Evolutionary conservation across 2,888 invertebrate genomes (phyloP).

Genomic region (Heliconius aoede): DNA sequence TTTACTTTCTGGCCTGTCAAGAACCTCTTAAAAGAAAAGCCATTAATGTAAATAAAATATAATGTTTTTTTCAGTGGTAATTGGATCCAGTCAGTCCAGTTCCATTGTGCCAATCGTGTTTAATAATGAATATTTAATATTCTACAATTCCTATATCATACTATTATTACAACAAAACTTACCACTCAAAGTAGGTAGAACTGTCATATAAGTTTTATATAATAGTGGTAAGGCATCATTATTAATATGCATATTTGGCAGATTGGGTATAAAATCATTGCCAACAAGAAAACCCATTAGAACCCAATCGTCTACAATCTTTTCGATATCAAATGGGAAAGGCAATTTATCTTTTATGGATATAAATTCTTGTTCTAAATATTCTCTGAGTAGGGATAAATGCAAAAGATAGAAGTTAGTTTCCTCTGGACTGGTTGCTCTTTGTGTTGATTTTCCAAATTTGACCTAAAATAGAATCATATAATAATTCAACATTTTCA

Average conservation of each 20-base stretch:
- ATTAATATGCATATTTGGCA: conserved; percentile 97
- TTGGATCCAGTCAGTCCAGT: too few species aligned
- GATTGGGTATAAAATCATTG: conserved; percentile 98
- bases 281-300: conserved; percentile 98
- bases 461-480: conserved; percentile 82
- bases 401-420: conserved; percentile 97
- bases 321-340: conserved; percentile 93
- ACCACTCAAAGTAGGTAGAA: conserved; percentile 94
- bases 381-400: conserved; percentile 95
- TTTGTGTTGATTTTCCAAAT: conserved; percentile 88
- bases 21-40: too few species aligned
- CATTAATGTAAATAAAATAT: too few species aligned
- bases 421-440: conserved; percentile 90
- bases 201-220: conserved; percentile 93
- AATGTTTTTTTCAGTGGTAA: too few species aligned
- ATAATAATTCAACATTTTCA: neutral
- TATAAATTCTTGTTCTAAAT: conserved; percentile 95
- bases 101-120: too few species aligned
- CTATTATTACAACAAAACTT: conserved; percentile 53
- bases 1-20: too few species aligned
- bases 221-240: conserved; percentile 94
- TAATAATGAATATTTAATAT: too few species aligned
- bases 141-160: too few species aligned
- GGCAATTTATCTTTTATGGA: conserved; percentile 86
- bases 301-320: conserved; percentile 98